phyloP scores from a whole-genome alignment of 2,888 invertebrate genomes.

The Laspeyria flexula region DNA sequence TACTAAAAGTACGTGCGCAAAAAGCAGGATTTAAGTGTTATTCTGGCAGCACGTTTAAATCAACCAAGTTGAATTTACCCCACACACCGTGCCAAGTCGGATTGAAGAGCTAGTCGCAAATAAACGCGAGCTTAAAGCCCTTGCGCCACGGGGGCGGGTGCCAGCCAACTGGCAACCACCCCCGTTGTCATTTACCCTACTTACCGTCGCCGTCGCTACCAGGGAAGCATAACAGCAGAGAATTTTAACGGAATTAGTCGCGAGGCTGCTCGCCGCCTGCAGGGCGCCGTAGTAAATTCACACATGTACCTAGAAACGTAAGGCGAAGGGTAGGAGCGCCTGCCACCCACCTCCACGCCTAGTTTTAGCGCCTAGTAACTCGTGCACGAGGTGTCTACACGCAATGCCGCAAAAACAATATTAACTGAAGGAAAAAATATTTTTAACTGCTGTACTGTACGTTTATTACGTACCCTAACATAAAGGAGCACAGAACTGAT shows the following conservation, averaged over 20 bases:
- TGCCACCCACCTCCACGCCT: conserved; percentile 74
- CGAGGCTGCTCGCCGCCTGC: conserved; percentile 71
- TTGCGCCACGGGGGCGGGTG: conserved; percentile 55
- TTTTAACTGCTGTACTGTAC: conserved; percentile 59
- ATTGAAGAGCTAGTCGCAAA: conserved; percentile 55
- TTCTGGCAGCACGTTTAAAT: conserved; percentile 43
- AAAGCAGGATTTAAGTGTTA: conserved; percentile 32
- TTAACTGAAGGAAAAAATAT: conserved; percentile 51
- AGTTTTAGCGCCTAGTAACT: conserved; percentile 76
- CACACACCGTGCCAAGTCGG: conserved; percentile 57
- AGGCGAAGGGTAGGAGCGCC: conserved; percentile 50
- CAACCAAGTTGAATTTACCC: conserved; percentile 47
- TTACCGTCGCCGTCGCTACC: conserved; percentile 70
- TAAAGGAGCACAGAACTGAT: conserved; percentile 10
- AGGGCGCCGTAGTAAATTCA: conserved; percentile 84
- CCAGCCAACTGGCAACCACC: conserved; percentile 60
- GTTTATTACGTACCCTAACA: conserved; percentile 38
- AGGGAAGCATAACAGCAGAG: conserved; percentile 78
- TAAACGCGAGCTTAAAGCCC: conserved; percentile 53
- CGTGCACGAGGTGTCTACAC: conserved; percentile 73
- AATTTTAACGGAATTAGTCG: conserved; percentile 86
- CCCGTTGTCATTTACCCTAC: conserved; percentile 80
- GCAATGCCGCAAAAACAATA: conserved; percentile 73
- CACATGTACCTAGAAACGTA: conserved; percentile 63
- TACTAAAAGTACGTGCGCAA: conserved; percentile 18